phyloP scores from a whole-genome alignment of 2,888 invertebrate species.

The Agapetus fuscipes region DNA sequence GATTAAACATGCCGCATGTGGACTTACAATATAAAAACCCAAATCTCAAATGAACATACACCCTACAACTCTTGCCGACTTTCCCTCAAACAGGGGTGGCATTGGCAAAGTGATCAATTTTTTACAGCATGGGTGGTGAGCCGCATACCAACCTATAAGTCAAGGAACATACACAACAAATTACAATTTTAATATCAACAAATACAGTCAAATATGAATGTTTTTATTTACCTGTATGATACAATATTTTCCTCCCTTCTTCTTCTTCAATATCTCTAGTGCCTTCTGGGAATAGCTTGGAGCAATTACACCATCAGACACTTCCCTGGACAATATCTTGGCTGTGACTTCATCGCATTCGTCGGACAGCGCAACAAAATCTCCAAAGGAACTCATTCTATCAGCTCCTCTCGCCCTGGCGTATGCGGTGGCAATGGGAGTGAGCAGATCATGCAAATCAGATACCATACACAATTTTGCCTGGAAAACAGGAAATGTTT shows the following conservation, averaged over 20 bases:
- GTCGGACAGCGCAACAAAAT: conserved; percentile 92
- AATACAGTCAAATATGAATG: no score
- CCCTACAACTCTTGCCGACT: no score
- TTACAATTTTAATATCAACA: no score
- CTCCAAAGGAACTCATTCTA: conserved; percentile 98
- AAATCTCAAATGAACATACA: no score
- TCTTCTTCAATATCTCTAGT: conserved; percentile 77
- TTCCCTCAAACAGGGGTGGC: no score
- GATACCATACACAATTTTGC: conserved; percentile 90
- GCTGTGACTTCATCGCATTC: conserved; percentile 85
- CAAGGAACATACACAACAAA: no score
- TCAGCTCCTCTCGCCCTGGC: conserved; percentile 96
- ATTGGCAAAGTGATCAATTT: no score
- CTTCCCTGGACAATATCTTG: conserved; percentile 83
- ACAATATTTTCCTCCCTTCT: conserved; percentile 90
- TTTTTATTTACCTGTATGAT: conserved; percentile 55
- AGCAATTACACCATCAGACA: conserved; percentile 97
- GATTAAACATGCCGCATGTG: no score
- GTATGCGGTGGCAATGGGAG: conserved; percentile 84
- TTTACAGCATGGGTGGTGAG: no score
- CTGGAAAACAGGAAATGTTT: no score
- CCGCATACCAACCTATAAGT: no score
- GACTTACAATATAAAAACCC: no score
- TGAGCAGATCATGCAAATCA: conserved; percentile 62
- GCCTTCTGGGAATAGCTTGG: conserved; percentile 83